Percentiles rank a stretch among this genome's conserved stretches.
Evolutionary conservation across 2,888 invertebrate genomes (phyloP).

Genomic region (Therioaphis trifolii): DNA sequence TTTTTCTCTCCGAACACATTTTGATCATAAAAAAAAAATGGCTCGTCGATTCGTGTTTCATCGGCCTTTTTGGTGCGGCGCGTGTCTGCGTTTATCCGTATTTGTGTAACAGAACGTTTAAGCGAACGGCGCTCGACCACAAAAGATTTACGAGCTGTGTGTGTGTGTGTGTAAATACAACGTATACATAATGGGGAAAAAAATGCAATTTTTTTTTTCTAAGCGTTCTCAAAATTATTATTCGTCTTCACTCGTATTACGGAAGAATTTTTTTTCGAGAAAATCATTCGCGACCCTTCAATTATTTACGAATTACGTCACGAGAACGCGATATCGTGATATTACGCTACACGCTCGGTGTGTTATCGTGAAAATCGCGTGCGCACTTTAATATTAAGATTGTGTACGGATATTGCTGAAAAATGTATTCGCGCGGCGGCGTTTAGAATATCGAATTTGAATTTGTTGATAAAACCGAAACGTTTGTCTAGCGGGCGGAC

Average conservation of each 20-base stretch:
- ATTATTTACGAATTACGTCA: background rate
- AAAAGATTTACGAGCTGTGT: background rate
- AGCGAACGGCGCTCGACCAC: background rate
- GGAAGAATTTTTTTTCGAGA: background rate
- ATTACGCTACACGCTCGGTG: background rate
- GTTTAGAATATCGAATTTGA: slow-evolving; percentile 8
- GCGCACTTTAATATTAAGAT: too few relatives aligned
- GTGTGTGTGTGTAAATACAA: too few relatives aligned
- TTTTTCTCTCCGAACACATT: background rate
- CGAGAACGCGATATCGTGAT: background rate
- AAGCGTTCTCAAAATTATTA: background rate
- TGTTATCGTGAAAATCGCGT: background rate
- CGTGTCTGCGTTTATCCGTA: background rate
- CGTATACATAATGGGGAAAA: too few relatives aligned
- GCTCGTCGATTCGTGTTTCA: background rate
- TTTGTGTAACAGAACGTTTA: background rate
- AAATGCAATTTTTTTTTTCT: too few relatives aligned
- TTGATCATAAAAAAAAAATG: slow-evolving; percentile 37
- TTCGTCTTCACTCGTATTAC: background rate
- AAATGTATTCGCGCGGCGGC: background rate
- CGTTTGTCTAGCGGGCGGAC: slow-evolving; percentile 12
- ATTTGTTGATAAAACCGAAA: slow-evolving; percentile 12
- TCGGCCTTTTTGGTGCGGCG: background rate
- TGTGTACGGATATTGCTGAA: too few relatives aligned
- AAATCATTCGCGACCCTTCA: background rate